Percentiles rank a stretch among this genome's conserved stretches.
phyloP scores from a whole-genome alignment of 2,113 vertebrate species.

The Callipepla squamata region DNA sequence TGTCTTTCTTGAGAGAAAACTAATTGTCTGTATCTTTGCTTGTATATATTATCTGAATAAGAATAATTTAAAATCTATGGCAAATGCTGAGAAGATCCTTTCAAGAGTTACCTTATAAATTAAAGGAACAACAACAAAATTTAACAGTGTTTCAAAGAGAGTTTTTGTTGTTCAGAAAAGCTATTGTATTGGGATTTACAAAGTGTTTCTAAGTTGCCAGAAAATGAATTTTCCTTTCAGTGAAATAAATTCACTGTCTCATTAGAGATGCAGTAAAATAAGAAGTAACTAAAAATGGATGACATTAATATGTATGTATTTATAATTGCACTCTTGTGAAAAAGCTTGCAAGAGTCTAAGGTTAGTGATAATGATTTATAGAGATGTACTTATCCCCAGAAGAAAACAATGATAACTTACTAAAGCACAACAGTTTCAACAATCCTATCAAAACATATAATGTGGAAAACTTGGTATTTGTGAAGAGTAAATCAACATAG shows the following conservation, averaged over 20 bases:
- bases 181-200: not conserved
- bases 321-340: constrained; percentile 48
- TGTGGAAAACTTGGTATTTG: not conserved
- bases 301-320: constrained; percentile 57
- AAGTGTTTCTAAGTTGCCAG: not conserved
- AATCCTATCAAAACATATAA: not conserved
- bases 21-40: not conserved
- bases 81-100: not conserved
- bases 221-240: constrained; percentile 6
- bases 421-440: not conserved
- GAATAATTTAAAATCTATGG: not conserved
- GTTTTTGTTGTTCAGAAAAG: not conserved
- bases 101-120: not conserved
- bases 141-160: not conserved
- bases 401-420: constrained; percentile 18
- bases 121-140: not conserved
- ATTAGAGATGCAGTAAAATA: constrained; percentile 25
- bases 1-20: not conserved
- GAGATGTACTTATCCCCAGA: not conserved
- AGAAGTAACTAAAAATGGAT: constrained; percentile 43
- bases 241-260: constrained; percentile 25
- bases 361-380: not conserved
- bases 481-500: not conserved
- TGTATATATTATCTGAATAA: not conserved
- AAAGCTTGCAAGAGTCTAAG: constrained; percentile 11